These are phyloP conservation scores for Ormyrus thymus DNA, from an alignment of 2,888 invertebrate genomes.

Conservation along the genomic window DNA sequence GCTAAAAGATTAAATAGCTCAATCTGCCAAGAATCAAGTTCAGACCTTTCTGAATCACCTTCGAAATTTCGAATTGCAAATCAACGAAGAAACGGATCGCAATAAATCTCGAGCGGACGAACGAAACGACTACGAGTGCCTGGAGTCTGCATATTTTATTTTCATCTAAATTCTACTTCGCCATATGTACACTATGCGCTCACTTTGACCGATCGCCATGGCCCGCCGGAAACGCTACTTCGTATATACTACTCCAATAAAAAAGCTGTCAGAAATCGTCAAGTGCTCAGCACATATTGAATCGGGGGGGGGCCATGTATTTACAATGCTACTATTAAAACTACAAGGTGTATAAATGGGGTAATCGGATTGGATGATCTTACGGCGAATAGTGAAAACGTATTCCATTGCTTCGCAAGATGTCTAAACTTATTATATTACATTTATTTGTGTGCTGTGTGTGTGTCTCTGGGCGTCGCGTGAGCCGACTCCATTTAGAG, in stretches of 20 bases:
- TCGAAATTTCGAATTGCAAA: too few relatives aligned
- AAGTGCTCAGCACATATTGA: slow-evolving; percentile 72
- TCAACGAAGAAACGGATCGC: too few relatives aligned
- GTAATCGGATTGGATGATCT: slow-evolving; percentile 55
- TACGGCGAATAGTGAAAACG: slow-evolving; percentile 34
- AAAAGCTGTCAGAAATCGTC: slow-evolving; percentile 67
- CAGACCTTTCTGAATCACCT: too few relatives aligned
- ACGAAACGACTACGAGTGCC: too few relatives aligned
- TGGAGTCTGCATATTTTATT: slow-evolving; percentile 26
- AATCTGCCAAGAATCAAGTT: too few relatives aligned
- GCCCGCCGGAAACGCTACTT: slow-evolving; percentile 44
- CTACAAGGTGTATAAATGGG: slow-evolving; percentile 61
- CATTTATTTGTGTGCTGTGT: slow-evolving; percentile 11
- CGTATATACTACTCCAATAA: slow-evolving; percentile 59
- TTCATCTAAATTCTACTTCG: slow-evolving; percentile 62
- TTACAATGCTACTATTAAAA: slow-evolving; percentile 72
- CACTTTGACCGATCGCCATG: slow-evolving; percentile 63
- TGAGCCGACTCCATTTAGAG: not conserved
- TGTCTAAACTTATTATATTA: slow-evolving; percentile 45
- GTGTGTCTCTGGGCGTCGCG: not conserved
- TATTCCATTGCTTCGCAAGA: slow-evolving; percentile 34
- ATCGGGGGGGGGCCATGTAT: slow-evolving; percentile 66
- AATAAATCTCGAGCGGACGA: too few relatives aligned
- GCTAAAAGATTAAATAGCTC: too few relatives aligned
- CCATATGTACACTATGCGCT: slow-evolving; percentile 69